These are phyloP conservation scores for Leuctra nigra DNA, from an alignment of 2,888 invertebrate genomes.

Conservation along the genomic window DNA sequence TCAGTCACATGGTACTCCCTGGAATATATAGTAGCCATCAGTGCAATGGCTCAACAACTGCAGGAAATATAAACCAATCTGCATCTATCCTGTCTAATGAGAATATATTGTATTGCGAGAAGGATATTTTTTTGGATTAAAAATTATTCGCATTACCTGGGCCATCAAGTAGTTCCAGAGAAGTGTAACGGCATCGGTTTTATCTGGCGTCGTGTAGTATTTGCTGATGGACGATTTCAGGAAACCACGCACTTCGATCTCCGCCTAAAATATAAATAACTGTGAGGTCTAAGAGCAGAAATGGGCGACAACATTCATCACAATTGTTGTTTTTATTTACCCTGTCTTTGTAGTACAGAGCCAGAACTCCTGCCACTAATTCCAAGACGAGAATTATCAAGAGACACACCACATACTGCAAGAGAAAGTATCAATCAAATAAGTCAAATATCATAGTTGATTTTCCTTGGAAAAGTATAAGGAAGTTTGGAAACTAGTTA, in stretches of 20 bases:
- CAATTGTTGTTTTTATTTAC: constrained; percentile 37
- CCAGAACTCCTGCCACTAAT: constrained; percentile 57
- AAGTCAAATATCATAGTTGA: too few relatives aligned
- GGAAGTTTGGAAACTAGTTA: too few relatives aligned
- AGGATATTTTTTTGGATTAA: too few relatives aligned
- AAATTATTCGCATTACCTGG: constrained; percentile 41
- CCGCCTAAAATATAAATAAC: constrained; percentile 49
- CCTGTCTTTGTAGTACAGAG: constrained; percentile 55
- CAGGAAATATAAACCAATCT: too few relatives aligned
- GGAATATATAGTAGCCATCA: too few relatives aligned
- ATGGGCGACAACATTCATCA: background rate
- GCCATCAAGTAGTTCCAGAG: constrained; percentile 63
- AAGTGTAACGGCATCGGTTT: constrained; percentile 56
- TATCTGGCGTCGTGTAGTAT: constrained; percentile 49
- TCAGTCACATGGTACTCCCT: too few relatives aligned
- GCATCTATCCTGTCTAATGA: too few relatives aligned
- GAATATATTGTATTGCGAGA: too few relatives aligned
- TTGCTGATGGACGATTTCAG: constrained; percentile 51
- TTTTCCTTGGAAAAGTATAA: too few relatives aligned
- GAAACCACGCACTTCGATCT: constrained; percentile 51
- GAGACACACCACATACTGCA: constrained; percentile 62
- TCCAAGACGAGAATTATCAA: constrained; percentile 56
- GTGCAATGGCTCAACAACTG: too few relatives aligned
- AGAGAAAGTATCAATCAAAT: constrained; percentile 33
- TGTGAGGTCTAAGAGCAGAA: too few relatives aligned